These are phyloP conservation scores for Dasypus novemcinctus DNA, from an alignment of 2,113 vertebrate genomes.

Conservation along the genomic window DNA sequence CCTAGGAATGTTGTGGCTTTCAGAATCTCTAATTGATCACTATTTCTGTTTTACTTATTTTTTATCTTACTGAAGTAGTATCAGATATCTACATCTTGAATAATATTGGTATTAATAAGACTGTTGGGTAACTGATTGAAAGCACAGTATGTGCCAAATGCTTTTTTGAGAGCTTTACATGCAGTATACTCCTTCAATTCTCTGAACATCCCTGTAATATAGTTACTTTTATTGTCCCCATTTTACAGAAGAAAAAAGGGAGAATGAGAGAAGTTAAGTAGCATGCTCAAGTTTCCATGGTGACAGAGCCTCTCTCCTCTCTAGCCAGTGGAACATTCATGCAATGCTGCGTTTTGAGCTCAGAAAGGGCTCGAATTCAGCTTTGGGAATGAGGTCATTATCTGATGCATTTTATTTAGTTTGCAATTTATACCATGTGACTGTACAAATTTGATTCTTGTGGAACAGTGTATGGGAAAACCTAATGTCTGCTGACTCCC, in stretches of 20 bases:
- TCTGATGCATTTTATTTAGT: conserved; percentile 39
- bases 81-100: not conserved
- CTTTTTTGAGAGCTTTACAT: not conserved
- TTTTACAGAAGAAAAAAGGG: not conserved
- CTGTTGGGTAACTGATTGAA: not conserved
- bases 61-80: not conserved
- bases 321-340: not conserved
- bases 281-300: not conserved
- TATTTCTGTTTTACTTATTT: not conserved
- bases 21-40: not conserved
- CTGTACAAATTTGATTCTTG: not conserved
- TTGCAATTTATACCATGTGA: not conserved
- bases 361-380: not conserved
- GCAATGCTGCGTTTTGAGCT: not conserved
- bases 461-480: not conserved
- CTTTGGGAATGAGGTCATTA: conserved; percentile 43
- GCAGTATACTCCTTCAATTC: not conserved
- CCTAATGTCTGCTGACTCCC: not conserved
- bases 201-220: not conserved
- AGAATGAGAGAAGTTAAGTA: not conserved
- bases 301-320: not conserved
- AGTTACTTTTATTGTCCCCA: not conserved
- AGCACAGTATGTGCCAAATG: not conserved
- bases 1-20: not conserved
- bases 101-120: not conserved